A percentile compares a stretch with the other conserved stretches of the same genome.
phyloP scores from a whole-genome alignment of 2,113 vertebrate species.

The Alectura lathami region DNA sequence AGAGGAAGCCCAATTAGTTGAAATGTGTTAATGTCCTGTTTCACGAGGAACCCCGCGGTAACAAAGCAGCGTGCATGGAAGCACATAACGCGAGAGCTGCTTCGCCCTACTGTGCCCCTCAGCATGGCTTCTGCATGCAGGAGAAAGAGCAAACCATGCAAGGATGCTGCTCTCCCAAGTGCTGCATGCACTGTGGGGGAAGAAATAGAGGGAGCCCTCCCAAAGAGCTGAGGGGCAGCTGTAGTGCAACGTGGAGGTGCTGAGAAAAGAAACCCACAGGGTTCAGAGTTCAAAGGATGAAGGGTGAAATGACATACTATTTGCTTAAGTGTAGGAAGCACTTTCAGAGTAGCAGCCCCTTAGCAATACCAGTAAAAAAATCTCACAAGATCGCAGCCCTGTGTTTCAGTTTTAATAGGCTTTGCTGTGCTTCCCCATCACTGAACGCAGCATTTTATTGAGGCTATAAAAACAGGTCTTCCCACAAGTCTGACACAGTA shows the following conservation, averaged over 20 bases:
- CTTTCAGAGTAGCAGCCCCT: background rate
- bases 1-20: background rate
- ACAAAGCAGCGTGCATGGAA: background rate
- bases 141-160: constrained; percentile 7
- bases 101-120: constrained; percentile 19
- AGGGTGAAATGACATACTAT: background rate
- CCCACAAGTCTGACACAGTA: background rate
- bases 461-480: background rate
- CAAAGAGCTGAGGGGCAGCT: background rate
- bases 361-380: background rate
- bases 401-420: background rate
- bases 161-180: constrained; percentile 16
- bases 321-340: constrained; percentile 7
- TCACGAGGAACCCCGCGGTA: background rate
- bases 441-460: background rate
- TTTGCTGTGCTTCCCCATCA: background rate
- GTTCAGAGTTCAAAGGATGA: constrained; percentile 13
- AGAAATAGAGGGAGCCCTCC: background rate
- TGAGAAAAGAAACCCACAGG: background rate
- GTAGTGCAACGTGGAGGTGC: background rate
- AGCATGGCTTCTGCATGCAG: background rate
- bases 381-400: background rate
- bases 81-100: background rate
- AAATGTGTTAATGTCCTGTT: background rate
- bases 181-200: background rate